These are phyloP conservation scores for Chloroceryle aenea DNA, from an alignment of 2,113 vertebrate species.

Conservation along the genomic window DNA sequence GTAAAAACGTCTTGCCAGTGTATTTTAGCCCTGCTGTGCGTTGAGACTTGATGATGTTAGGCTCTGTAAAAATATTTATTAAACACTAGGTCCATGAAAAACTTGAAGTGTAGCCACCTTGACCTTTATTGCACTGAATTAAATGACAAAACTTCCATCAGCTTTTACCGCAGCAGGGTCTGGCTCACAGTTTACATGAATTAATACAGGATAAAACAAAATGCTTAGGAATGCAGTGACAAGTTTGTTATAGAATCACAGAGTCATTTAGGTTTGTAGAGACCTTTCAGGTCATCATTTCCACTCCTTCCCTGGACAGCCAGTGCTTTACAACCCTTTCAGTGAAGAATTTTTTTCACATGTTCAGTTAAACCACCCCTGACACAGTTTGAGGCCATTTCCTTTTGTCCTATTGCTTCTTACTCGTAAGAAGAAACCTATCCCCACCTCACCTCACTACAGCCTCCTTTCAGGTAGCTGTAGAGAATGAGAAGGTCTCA, in stretches of 20 bases:
- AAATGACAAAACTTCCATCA: background rate
- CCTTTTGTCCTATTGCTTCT: fast-evolving
- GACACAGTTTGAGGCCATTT: background rate
- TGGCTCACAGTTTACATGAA: background rate
- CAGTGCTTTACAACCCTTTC: background rate
- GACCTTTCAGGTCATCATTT: background rate
- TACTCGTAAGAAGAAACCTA: background rate
- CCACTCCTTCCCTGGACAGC: background rate
- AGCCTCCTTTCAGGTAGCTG: background rate
- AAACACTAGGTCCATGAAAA: background rate
- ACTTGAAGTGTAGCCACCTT: background rate
- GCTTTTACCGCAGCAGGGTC: background rate
- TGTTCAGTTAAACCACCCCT: background rate
- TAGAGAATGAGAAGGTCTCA: fast-evolving
- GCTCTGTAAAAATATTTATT: background rate
- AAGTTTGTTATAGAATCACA: background rate
- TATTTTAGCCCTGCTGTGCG: background rate
- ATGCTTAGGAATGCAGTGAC: background rate
- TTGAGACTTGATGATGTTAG: background rate
- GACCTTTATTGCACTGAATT: background rate
- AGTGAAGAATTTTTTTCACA: background rate
- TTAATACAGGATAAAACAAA: background rate
- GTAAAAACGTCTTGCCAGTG: background rate
- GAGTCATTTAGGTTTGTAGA: background rate
- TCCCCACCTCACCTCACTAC: fast-evolving